Evolutionary conservation across 2,797 vertebrate species (phyloP), one percentile per base, ranked within the genome.

Genomic region (Karalla daura): DNA sequence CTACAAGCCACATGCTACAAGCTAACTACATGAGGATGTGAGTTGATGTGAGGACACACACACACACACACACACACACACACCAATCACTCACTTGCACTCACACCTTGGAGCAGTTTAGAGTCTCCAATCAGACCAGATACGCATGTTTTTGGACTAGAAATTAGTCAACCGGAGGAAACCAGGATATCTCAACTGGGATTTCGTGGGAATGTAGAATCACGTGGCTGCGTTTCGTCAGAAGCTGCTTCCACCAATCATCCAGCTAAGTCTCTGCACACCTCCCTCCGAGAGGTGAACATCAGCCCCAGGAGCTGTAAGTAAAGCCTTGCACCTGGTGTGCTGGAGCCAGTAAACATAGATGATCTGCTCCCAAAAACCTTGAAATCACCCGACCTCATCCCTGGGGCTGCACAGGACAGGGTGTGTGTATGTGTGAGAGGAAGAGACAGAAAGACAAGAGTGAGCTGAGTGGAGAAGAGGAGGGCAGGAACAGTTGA

Each of bases 291-390:
- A 8, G 35, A 76, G 72, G 74, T 59, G 78, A 74, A 77, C 76
- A 65, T 64, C 55, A 56, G 70, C 75, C 74, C 66, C 43, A 13
- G 73, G 80, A 78, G 74, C 77, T 80, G 69, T 71, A 49, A 81
- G 61, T 61, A 74, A 80, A 84, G 71, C 82, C 70, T 60, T 39
- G 62, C 60, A 84, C 76, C 49, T 43, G 66, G 51, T 13, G 6
- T 15, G 0, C 37, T 23, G 72, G 39, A 70, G 61, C 68, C 72
- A 62, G 74, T 76, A 86, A 87, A 87, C 78, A 80, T 36, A 68
- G 80, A 75, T 78, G 76, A 81, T 84, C 78, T 85, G 76, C 60
- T 81, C 68, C 55, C 59, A 49, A 73, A 83, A 76, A 84, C 86
- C 78, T 84, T 73, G 18, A 76, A 82, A 76, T 47, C 60, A 67